A percentile compares a stretch with the other conserved stretches of the same genome.
Conservation (phyloP, 2,888 invertebrate genomes). For the Patella depressa region DNA sequence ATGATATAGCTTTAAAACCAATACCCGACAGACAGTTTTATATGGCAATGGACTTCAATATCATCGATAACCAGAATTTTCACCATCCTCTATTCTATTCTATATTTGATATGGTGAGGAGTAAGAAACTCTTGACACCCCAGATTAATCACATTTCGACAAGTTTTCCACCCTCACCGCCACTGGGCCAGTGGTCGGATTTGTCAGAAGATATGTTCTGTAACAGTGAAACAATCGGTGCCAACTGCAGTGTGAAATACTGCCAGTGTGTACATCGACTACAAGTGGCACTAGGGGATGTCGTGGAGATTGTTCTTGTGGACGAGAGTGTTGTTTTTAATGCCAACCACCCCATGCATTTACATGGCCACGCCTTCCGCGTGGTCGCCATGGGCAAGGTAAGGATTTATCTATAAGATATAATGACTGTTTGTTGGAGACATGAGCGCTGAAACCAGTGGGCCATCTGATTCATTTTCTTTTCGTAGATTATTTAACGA, state of each 20-base stretch:
- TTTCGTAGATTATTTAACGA: too few relatives aligned
- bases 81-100: conserved; percentile 77
- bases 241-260: conserved; percentile 80
- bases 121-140: conserved; percentile 79
- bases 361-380: conserved; percentile 64
- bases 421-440: too few relatives aligned
- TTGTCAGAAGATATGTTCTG: conserved; percentile 72
- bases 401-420: conserved; percentile 9
- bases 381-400: conserved; percentile 62
- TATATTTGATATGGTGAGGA: conserved; percentile 74
- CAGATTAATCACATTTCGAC: conserved; percentile 89
- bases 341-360: conserved; percentile 63
- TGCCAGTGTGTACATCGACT: conserved; percentile 89
- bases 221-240: conserved; percentile 71
- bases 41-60: conserved; percentile 89
- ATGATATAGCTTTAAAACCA: conserved; percentile 72
- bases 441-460: too few relatives aligned
- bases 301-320: conserved; percentile 87
- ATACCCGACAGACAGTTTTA: conserved; percentile 84
- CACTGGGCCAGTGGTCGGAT: conserved; percentile 78
- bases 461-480: too few relatives aligned
- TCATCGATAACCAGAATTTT: conserved; percentile 85
- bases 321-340: conserved; percentile 80
- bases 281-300: conserved; percentile 81
- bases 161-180: conserved; percentile 80